phyloP scores from a whole-genome alignment of 2,888 invertebrate species.

The Sesia bembeciformis region DNA sequence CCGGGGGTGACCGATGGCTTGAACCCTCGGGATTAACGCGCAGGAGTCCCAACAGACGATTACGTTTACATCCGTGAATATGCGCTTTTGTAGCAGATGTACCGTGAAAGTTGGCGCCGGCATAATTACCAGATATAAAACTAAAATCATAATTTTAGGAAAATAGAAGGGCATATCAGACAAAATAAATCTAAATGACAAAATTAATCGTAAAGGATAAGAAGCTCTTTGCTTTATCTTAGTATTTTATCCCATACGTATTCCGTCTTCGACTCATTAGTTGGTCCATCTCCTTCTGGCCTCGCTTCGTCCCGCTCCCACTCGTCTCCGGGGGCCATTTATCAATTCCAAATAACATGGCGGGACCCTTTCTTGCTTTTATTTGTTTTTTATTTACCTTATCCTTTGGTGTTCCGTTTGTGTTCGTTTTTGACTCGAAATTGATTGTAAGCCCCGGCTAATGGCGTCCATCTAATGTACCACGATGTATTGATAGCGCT shows the following conservation, averaged over 20 bases:
- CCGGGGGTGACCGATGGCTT: slow-evolving; percentile 38
- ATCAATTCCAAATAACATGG: slow-evolving; percentile 74
- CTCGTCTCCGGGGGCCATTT: slow-evolving; percentile 68
- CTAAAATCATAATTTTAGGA: not conserved
- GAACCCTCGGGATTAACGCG: slow-evolving; percentile 29
- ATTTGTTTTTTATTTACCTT: slow-evolving; percentile 70
- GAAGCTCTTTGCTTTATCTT: slow-evolving; percentile 64
- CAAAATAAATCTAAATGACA: no score
- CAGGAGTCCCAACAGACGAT: slow-evolving; percentile 32
- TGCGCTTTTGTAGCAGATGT: slow-evolving; percentile 34
- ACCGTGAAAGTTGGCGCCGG: slow-evolving; percentile 27
- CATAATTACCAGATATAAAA: not conserved
- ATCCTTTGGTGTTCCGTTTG: slow-evolving; percentile 58
- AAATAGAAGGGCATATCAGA: not conserved
- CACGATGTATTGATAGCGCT: slow-evolving; percentile 58
- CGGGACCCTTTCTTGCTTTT: slow-evolving; percentile 60
- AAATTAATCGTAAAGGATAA: slow-evolving; percentile 30
- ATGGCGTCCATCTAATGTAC: slow-evolving; percentile 56
- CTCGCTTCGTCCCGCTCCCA: slow-evolving; percentile 50
- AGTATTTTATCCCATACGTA: slow-evolving; percentile 45
- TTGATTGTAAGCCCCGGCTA: slow-evolving; percentile 68
- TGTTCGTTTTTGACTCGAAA: slow-evolving; percentile 57
- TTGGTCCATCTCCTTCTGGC: slow-evolving; percentile 40
- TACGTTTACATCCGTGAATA: slow-evolving; percentile 36
- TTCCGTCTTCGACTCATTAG: slow-evolving; percentile 60